phyloP scores from a whole-genome alignment of 2,113 vertebrate genomes.

The Thymallus thymallus region DNA sequence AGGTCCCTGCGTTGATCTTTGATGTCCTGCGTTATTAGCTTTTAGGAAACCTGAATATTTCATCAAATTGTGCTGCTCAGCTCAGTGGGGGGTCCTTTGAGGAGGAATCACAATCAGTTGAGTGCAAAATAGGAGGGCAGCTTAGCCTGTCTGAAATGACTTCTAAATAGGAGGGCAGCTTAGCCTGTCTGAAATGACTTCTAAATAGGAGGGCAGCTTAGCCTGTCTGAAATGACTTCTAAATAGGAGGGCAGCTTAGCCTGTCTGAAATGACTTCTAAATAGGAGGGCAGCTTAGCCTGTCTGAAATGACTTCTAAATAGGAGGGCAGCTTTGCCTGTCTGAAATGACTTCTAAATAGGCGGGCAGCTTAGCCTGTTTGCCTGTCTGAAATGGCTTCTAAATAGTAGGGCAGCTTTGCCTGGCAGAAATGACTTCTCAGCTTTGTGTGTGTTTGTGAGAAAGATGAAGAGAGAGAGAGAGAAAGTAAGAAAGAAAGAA shows the following conservation, averaged over 20 bases:
- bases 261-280: background rate
- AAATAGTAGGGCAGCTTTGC: too few relatives aligned
- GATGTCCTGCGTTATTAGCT: conserved; percentile 71
- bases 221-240: too few relatives aligned
- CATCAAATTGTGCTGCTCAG: conserved; percentile 59
- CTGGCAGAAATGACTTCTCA: background rate
- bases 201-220: conserved; percentile 9
- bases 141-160: conserved; percentile 10
- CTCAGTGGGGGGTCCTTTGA: conserved; percentile 53
- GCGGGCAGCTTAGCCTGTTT: conserved; percentile 10
- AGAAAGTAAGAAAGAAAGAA: background rate
- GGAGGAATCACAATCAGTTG: conserved; percentile 57
- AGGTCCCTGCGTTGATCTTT: conserved; percentile 53
- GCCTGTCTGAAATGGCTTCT: too few relatives aligned
- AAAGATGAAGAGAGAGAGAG: background rate
- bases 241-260: too few relatives aligned
- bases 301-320: too few relatives aligned
- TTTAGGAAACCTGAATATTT: conserved; percentile 65
- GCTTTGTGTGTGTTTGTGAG: conserved; percentile 27
- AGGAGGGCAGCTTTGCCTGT: too few relatives aligned
- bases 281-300: conserved; percentile 9
- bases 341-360: background rate
- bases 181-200: background rate
- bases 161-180: too few relatives aligned
- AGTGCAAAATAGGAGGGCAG: conserved; percentile 17